These are phyloP conservation scores for Percopsis transmontana DNA, from an alignment of 2,113 vertebrate species.

Conservation along the genomic window DNA sequence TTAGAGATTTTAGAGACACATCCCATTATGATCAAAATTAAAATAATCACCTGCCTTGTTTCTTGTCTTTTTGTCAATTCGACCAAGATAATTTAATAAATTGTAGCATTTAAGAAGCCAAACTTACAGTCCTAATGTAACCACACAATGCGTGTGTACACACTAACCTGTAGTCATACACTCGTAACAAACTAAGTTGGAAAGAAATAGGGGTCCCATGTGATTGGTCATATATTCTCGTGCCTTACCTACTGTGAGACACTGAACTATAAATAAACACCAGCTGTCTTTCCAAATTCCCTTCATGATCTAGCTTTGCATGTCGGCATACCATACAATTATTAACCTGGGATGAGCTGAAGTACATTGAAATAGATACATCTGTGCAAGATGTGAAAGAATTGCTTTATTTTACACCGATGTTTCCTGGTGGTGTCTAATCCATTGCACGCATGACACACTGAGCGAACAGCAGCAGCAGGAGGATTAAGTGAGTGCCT, in stretches of 20 bases:
- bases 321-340: neutral
- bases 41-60: neutral
- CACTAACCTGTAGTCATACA: neutral
- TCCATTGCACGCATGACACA: no score
- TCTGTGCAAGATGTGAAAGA: no score
- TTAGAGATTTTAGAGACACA: neutral
- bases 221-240: slow-evolving; percentile 35
- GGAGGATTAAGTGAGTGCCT: no score
- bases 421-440: no score
- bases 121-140: no score
- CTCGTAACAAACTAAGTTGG: neutral
- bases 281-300: slow-evolving; percentile 62
- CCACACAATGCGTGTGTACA: neutral
- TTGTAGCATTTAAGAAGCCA: no score
- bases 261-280: slow-evolving; percentile 61
- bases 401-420: no score
- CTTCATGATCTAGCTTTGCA: neutral
- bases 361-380: neutral
- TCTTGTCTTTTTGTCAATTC: no score
- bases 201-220: slow-evolving; percentile 5
- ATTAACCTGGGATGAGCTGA: slow-evolving; percentile 3
- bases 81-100: no score
- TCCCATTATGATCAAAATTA: neutral
- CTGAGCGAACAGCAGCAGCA: neutral
- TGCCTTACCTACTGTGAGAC: slow-evolving; percentile 16